Conservation (phyloP, 2,113 vertebrate genomes). For the Passer montanus region DNA sequence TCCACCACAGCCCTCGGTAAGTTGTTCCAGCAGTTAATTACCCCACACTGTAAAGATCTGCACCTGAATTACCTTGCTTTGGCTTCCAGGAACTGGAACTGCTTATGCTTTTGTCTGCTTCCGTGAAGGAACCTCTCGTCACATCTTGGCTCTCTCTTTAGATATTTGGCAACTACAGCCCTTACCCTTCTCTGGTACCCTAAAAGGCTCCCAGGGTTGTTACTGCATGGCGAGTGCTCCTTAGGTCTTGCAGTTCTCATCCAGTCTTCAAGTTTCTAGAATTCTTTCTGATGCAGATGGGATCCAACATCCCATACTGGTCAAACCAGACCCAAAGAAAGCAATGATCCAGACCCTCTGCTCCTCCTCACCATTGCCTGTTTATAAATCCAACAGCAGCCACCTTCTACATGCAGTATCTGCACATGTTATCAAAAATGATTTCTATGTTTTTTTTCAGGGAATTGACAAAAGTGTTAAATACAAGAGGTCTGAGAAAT, state of each 20-base stretch:
- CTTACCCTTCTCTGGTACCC: background rate
- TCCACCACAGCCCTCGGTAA: background rate
- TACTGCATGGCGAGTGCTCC: background rate
- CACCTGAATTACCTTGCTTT: background rate
- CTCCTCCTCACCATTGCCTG: background rate
- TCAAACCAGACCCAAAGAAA: background rate
- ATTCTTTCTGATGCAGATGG: background rate
- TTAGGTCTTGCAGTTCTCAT: background rate
- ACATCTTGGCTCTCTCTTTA: background rate
- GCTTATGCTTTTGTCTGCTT: background rate
- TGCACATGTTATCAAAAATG: background rate
- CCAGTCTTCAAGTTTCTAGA: background rate
- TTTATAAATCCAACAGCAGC: background rate
- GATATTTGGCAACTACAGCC: background rate
- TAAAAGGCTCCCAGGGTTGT: background rate
- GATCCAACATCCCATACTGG: background rate
- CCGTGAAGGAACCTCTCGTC: background rate
- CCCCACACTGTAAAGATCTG: background rate
- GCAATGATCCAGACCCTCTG: background rate
- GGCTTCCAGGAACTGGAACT: background rate
- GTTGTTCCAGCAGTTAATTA: constrained; percentile 9
- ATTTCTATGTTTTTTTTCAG: constrained; percentile 54
- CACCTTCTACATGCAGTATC: background rate
- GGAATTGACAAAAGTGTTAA: constrained; percentile 52
- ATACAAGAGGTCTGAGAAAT: constrained; percentile 56